A percentile compares a stretch with the other conserved stretches of the same genome.
These are phyloP conservation scores for Telmatherina bonti DNA, from an alignment of 2,797 vertebrate genomes.

Conservation along the genomic window DNA sequence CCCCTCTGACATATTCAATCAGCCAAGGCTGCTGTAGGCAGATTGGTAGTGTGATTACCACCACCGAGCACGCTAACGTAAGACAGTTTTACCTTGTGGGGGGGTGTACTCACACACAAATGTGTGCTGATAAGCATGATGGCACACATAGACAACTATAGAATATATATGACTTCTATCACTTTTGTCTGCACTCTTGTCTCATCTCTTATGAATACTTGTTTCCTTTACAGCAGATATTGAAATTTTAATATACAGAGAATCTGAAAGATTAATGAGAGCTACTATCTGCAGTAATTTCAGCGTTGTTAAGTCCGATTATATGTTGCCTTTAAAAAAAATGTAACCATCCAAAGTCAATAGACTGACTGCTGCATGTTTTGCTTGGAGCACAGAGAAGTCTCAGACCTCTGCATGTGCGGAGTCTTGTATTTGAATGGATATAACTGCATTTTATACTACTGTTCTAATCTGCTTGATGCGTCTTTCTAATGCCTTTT, in stretches of 20 bases:
- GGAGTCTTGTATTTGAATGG: conserved; percentile 68
- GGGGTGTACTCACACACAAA: conserved; percentile 47
- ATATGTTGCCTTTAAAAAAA: conserved; percentile 32
- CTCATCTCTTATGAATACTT: conserved; percentile 9
- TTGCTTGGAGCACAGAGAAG: conserved; percentile 70
- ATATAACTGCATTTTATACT: conserved; percentile 34
- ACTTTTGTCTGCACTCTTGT: conserved; percentile 27
- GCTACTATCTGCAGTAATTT: conserved; percentile 24
- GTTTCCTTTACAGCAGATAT: conserved; percentile 55
- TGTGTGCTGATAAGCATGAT: conserved; percentile 58
- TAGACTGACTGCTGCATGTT: conserved; percentile 72
- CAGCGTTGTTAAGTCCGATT: conserved; percentile 37
- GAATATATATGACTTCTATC: conserved; percentile 25
- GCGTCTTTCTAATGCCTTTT: conserved; percentile 11
- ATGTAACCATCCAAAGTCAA: conserved; percentile 12
- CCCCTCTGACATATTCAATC: conserved; percentile 79
- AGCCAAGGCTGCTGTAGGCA: conserved; percentile 69
- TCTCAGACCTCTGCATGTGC: conserved; percentile 68
- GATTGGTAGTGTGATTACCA: conserved; percentile 76
- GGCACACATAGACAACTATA: conserved; percentile 36
- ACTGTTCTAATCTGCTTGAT: conserved; percentile 49
- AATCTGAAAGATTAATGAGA: conserved; percentile 22
- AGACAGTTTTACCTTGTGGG: conserved; percentile 43
- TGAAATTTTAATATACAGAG: conserved; percentile 21
- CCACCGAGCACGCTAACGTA: conserved; percentile 62